phyloP scores from a whole-genome alignment of 2,888 invertebrate genomes.

The Stratiomys singularior region DNA sequence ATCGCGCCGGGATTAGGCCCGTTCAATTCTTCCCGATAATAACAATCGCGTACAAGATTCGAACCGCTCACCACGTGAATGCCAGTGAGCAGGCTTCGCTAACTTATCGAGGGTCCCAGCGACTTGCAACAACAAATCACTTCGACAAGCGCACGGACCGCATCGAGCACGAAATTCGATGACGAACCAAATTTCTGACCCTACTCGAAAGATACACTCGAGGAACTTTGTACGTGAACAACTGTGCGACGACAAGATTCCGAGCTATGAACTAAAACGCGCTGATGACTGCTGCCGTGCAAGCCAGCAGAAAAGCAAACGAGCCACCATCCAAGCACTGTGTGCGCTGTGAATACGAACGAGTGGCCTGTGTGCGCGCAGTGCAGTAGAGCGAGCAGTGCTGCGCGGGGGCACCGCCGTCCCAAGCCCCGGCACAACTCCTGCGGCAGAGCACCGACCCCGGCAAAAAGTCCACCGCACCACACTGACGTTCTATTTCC shows the following conservation, averaged over 20 bases:
- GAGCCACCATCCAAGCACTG: constrained; percentile 1
- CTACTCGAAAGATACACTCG: constrained; percentile 5
- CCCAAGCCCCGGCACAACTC: neutral
- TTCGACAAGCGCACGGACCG: constrained; percentile 7
- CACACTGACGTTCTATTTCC: constrained; percentile 19
- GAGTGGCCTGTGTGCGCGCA: constrained; percentile 9
- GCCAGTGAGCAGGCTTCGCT: neutral
- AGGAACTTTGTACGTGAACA: constrained; percentile 10
- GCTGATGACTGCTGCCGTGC: neutral
- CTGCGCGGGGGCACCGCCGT: constrained; percentile 12
- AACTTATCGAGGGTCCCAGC: neutral
- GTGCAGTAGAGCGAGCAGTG: constrained; percentile 17
- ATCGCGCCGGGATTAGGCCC: no score
- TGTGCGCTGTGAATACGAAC: constrained; percentile 13
- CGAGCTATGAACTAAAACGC: constrained; percentile 31
- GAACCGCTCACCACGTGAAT: constrained; percentile 13
- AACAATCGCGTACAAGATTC: neutral
- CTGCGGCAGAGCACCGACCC: neutral
- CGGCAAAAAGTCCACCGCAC: neutral
- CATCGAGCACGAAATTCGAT: constrained; percentile 29
- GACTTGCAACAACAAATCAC: constrained; percentile 1
- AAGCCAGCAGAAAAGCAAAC: constrained; percentile 9
- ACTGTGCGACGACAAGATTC: constrained; percentile 18
- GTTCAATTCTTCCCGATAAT: neutral
- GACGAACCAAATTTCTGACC: constrained; percentile 28